Conservation (phyloP, 2,888 invertebrate genomes). For the Deroplatys truncata region DNA sequence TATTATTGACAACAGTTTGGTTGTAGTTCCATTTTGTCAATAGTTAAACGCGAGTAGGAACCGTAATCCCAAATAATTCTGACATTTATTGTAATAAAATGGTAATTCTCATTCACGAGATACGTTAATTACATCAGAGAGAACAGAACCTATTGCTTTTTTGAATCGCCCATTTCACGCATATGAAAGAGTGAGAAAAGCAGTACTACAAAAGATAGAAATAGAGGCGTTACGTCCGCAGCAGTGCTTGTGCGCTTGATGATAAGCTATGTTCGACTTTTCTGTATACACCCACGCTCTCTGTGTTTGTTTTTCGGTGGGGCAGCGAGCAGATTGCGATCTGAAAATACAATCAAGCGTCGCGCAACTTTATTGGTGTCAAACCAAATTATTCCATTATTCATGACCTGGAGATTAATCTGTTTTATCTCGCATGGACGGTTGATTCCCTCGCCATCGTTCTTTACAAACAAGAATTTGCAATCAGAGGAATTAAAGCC, state of each 20-base stretch:
- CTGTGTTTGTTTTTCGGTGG: neutral
- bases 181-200: neutral
- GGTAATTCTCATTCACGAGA: neutral
- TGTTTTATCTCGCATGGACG: neutral
- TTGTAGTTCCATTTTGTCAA: too few relatives aligned
- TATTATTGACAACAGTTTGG: too few relatives aligned
- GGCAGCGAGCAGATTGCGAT: neutral
- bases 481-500: neutral
- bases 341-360: neutral
- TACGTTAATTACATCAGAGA: too few relatives aligned
- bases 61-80: too few relatives aligned
- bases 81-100: neutral
- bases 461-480: neutral
- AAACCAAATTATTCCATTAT: neutral
- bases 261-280: neutral
- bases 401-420: neutral
- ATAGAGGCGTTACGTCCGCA: neutral
- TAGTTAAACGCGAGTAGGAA: too few relatives aligned
- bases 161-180: neutral
- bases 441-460: neutral
- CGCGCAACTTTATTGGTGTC: neutral
- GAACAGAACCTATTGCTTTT: too few relatives aligned
- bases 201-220: neutral
- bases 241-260: neutral
- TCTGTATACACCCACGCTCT: neutral